These are phyloP conservation scores for Rhinoderma darwinii DNA, from an alignment of 2,113 vertebrate genomes.

Conservation along the genomic window DNA sequence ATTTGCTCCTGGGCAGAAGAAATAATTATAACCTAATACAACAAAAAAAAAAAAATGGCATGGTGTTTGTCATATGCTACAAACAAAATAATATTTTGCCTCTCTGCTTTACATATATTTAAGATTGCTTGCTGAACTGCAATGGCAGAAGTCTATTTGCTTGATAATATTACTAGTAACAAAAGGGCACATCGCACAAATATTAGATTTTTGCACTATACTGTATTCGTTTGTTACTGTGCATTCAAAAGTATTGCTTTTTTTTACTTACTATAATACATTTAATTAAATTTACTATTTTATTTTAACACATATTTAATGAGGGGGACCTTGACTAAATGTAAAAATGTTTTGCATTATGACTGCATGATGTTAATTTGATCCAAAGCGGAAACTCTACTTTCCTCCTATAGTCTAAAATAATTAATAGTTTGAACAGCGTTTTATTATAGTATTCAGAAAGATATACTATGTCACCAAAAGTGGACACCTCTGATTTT, in stretches of 20 bases:
- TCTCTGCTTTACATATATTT: slow-evolving; percentile 8
- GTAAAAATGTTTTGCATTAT: too few relatives aligned
- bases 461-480: too few relatives aligned
- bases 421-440: too few relatives aligned
- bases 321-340: too few relatives aligned
- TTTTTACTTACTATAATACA: not conserved
- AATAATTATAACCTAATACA: slow-evolving; percentile 49
- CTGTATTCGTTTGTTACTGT: not conserved
- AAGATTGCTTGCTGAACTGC: not conserved
- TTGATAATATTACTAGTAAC: not conserved
- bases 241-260: not conserved
- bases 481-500: too few relatives aligned
- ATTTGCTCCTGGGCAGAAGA: slow-evolving; percentile 28
- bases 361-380: too few relatives aligned
- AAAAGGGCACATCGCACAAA: not conserved
- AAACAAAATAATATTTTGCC: slow-evolving; percentile 4
- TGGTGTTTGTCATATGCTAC: slow-evolving; percentile 15
- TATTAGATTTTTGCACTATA: not conserved
- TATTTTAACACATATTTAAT: too few relatives aligned
- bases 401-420: not conserved
- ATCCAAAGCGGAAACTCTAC: too few relatives aligned
- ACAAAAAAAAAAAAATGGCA: slow-evolving; percentile 19
- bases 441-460: too few relatives aligned
- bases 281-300: too few relatives aligned
- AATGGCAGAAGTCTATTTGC: not conserved